Evolutionary conservation across 2,113 vertebrate species (phyloP), one percentile per base, ranked within the genome.

Genomic region (Camelus bactrianus): DNA sequence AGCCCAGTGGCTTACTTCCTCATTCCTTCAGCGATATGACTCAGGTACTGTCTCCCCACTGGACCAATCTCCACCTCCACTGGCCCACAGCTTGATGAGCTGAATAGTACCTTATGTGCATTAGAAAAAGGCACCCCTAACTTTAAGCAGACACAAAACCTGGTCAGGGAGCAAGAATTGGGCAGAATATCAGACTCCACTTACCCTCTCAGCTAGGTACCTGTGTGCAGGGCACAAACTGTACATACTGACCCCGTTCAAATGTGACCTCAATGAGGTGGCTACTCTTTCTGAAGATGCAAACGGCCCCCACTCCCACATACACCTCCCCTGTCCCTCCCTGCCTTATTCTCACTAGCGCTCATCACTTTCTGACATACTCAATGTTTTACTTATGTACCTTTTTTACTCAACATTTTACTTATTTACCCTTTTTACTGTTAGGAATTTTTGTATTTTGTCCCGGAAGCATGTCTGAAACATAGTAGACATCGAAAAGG

Each of bases 381-480:
- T 54, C 64, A 83, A 19, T 77, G 9, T 62, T 91, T 76, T 22
- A 22, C n/a, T n/a, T 93, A 52, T 76, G 67, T 86, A 22, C 64
- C 11, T 77, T 73, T 42, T n/a, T 42, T 5, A 42, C 38, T 42
- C 38, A 42, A 42, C 38, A 42, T 42, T 42, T 42, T 42, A 42
- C 38, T 42, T 42, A 42, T 42, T 42, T 42, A 42, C 38, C 38
- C 38, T 42, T 86, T 20, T 91, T 28, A 50, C n/a, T 50, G 10
- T 50, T 83, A 82, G 15, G 28, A 69, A 79, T 93, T 95, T 90
- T 81, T 64, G 38, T 93, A 30, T 48, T 96, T 81, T 92, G 65
- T 81, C 67, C 46, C 94, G 52, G 48, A 84, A 85, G 50, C 67
- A 42, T 72, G 56, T 24, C 54, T 85, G 26, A 79, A 26, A 38